Evolutionary conservation across 2,888 invertebrate species (phyloP).

Genomic region (Tupiocoris notatus): DNA sequence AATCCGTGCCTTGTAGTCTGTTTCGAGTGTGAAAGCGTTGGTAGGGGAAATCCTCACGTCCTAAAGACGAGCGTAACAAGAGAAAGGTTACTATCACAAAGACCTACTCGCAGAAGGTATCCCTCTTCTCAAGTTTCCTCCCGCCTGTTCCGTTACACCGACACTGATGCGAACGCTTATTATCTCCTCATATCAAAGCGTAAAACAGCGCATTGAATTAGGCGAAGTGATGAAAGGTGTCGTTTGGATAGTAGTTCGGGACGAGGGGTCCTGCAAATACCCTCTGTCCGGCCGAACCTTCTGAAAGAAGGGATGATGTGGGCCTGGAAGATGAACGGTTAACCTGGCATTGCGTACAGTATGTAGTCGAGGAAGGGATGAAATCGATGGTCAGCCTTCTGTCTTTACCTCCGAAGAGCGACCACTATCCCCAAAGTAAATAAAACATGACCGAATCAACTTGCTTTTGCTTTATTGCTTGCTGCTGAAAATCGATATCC

Average conservation of each 20-base stretch:
- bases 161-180: neutral
- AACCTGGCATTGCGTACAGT: too few relatives aligned
- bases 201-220: neutral
- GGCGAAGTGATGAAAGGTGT: neutral
- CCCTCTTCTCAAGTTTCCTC: neutral
- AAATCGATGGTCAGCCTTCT: constrained; percentile 39
- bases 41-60: neutral
- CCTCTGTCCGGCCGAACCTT: neutral
- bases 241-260: neutral
- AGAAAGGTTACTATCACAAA: neutral
- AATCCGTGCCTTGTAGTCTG: neutral
- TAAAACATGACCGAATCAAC: constrained; percentile 28
- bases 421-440: constrained; percentile 27
- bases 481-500: constrained; percentile 5
- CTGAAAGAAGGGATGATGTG: constrained; percentile 18
- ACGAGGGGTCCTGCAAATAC: neutral
- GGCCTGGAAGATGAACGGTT: neutral
- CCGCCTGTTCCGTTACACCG: neutral
- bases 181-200: neutral
- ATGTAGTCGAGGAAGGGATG: neutral
- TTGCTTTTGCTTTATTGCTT: constrained; percentile 33
- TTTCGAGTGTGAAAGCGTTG: neutral
- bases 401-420: constrained; percentile 25
- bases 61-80: too few relatives aligned
- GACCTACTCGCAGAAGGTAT: neutral